Percentiles rank a stretch among this genome's conserved stretches.
These are phyloP conservation scores for Motacilla tschutschensis DNA, from an alignment of 2,113 vertebrate genomes.

Conservation along the genomic window DNA sequence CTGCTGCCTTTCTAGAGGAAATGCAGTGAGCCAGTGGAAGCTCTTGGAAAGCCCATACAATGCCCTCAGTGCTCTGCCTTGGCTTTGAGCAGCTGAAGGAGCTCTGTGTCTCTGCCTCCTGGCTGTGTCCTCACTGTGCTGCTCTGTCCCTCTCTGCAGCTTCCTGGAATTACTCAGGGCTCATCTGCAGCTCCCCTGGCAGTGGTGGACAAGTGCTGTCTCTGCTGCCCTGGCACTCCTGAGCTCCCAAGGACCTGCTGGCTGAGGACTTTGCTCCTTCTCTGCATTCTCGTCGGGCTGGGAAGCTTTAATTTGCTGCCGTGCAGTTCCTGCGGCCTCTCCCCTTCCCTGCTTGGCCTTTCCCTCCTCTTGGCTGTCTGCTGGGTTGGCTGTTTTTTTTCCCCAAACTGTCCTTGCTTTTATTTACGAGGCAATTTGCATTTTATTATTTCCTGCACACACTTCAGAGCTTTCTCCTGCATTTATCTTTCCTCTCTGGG, in stretches of 20 bases:
- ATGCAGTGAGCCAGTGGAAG: background rate
- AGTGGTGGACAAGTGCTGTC: background rate
- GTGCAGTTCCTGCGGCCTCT: background rate
- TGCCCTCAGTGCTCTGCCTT: background rate
- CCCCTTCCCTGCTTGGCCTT: background rate
- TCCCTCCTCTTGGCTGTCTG: background rate
- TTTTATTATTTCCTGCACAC: background rate
- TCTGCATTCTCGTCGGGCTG: background rate
- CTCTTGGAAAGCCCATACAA: background rate
- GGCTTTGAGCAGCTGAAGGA: background rate
- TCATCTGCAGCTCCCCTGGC: background rate
- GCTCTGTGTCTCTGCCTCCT: background rate
- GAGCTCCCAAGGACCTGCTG: background rate
- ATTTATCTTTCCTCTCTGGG: background rate
- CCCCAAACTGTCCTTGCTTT: background rate
- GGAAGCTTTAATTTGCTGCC: background rate
- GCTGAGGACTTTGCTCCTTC: background rate
- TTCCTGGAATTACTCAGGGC: background rate
- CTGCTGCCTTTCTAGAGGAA: background rate
- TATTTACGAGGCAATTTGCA: background rate
- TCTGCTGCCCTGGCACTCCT: background rate
- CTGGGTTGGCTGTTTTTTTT: background rate
- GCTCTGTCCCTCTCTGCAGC: background rate
- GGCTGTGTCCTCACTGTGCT: rapidly evolving
- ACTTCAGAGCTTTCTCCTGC: background rate